Evolutionary conservation across 2,888 invertebrate species (phyloP), one percentile per base, ranked within the genome.

Genomic region (Tenthredo notha): DNA sequence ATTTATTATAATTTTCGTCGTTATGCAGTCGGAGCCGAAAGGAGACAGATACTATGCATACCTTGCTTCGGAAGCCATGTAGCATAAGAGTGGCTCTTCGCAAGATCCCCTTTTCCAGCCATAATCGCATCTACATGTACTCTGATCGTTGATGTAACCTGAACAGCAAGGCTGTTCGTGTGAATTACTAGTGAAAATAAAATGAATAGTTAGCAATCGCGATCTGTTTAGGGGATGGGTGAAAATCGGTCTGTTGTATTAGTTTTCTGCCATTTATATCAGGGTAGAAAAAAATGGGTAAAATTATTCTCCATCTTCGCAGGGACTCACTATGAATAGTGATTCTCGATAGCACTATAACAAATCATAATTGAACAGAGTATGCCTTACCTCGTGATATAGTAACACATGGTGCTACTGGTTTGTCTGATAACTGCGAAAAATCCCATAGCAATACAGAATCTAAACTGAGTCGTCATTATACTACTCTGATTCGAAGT

Each of bases 91-190:
- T 1, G 89, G 83, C 7, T 84, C 84, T 6, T 90, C 86, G 61
- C 92, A 92, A 15, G 85, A 58, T 1, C 25, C n/a, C 0, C 90
- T 92, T 0, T 43, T 72, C 92, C 91, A 92, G n/a, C 91, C 92
- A 21, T 87, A 87, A 21, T 18, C 29, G 61, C 92, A 92, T 1
- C 74, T n/a, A 40, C 90, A 90, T n/a, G n/a, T n/a, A n/a, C n/a
- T n/a, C n/a, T n/a, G 3, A 1, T 33, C 37, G 37, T 21, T 21
- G 4, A n/a, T 7, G 12, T 3, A 12, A 50, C 18, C 50, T 50
- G 50, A 50, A 50, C 50, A 50, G 50, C n/a, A n/a, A n/a, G n/a
- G n/a, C n/a, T n/a, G n/a, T n/a, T n/a, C n/a, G n/a, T n/a, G n/a
- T n/a, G n/a, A n/a, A n/a, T n/a, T n/a, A n/a, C n/a, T n/a, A n/a